These are phyloP conservation scores for Muricea muricata DNA, from an alignment of 92 coral and sea anemone species.

Conservation along the genomic window DNA sequence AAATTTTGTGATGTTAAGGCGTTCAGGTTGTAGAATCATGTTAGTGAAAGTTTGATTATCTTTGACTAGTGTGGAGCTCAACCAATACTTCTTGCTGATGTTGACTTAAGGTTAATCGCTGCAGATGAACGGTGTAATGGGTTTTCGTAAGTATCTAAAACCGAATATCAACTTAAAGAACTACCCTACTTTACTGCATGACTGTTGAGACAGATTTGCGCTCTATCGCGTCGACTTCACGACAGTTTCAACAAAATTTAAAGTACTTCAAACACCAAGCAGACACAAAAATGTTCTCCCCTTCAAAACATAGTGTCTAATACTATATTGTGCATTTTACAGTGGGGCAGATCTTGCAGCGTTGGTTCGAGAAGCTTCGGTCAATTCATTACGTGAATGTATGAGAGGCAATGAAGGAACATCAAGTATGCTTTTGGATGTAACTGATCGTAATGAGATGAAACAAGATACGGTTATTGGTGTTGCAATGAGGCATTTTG, in stretches of 20 bases:
- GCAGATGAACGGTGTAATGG: constrained; percentile 75
- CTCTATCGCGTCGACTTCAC: no score
- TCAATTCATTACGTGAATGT: constrained; percentile 86
- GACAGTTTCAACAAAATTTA: no score
- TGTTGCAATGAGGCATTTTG: constrained; percentile 82
- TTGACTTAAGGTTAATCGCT: constrained; percentile 72
- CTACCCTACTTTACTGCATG: not conserved
- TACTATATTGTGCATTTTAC: not conserved
- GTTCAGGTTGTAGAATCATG: no score
- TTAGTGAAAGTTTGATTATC: no score
- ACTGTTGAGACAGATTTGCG: no score
- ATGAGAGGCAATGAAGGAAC: constrained; percentile 43
- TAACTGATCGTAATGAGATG: not conserved
- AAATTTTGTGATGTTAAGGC: no score
- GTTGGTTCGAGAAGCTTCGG: constrained; percentile 94
- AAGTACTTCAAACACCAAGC: no score
- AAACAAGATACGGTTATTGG: constrained; percentile 50
- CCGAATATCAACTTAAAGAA: not conserved
- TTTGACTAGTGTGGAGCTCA: constrained; percentile 84
- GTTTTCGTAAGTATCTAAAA: constrained; percentile 79
- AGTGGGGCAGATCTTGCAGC: constrained; percentile 99
- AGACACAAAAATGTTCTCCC: no score
- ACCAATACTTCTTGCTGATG: constrained; percentile 80
- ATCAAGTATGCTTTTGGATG: not conserved
- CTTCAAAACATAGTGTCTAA: no score